Conservation (phyloP, 1,140 invertebrate species). For the Panagrolaimus sp. region DNA sequence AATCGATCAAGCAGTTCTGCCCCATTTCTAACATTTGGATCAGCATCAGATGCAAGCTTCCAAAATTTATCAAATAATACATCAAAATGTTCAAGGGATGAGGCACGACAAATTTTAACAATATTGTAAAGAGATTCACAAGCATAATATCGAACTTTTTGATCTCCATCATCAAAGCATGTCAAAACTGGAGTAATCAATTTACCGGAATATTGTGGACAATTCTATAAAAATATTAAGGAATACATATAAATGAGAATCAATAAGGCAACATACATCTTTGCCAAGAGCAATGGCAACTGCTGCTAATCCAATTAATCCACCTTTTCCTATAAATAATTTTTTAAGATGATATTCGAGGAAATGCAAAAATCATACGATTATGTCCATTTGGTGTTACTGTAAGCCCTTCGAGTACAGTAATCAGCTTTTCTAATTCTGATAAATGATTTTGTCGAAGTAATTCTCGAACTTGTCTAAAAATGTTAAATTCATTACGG, state of each 20-base stretch:
- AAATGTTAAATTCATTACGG: slow-evolving; percentile 17
- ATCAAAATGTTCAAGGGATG: slow-evolving; percentile 80
- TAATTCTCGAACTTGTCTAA: slow-evolving; percentile 68
- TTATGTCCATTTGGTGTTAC: slow-evolving; percentile 66
- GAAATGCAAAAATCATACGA: slow-evolving; percentile 62
- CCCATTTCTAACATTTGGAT: slow-evolving; percentile 87
- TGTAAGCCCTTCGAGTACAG: slow-evolving; percentile 43
- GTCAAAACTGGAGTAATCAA: slow-evolving; percentile 82
- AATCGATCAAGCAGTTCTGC: slow-evolving; percentile 86
- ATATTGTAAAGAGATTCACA: slow-evolving; percentile 97
- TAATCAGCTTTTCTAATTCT: slow-evolving; percentile 54
- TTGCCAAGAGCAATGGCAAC: slow-evolving; percentile 86
- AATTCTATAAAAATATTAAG: slow-evolving; percentile 59
- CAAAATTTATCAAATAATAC: slow-evolving; percentile 87
- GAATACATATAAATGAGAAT: slow-evolving; percentile 5
- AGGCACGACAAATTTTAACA: slow-evolving; percentile 82
- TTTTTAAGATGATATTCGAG: too few species aligned
- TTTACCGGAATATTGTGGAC: slow-evolving; percentile 71
- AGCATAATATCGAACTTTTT: slow-evolving; percentile 89
- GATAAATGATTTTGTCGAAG: slow-evolving; percentile 43
- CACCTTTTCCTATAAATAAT: slow-evolving; percentile 68
- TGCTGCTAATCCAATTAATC: slow-evolving; percentile 91
- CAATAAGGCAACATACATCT: slow-evolving; percentile 15
- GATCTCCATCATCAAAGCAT: slow-evolving; percentile 84
- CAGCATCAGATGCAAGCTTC: slow-evolving; percentile 71